A percentile compares a stretch with the other conserved stretches of the same genome.
phyloP scores from a whole-genome alignment of 2,888 invertebrate genomes.

The Frankliniella fusca region DNA sequence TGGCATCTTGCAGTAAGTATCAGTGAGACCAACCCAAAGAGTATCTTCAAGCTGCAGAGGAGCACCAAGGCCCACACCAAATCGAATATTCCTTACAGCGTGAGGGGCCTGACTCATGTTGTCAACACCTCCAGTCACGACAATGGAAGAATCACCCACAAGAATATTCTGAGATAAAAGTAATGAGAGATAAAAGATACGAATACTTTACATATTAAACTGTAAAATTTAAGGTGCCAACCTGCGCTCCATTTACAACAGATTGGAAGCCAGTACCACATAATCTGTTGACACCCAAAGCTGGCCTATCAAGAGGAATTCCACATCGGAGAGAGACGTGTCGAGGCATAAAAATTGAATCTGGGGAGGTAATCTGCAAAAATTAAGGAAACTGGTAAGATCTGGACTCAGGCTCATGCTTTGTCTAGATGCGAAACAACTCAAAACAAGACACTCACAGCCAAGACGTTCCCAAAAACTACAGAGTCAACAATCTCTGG shows the following conservation, averaged over 20 bases:
- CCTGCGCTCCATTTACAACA: slow-evolving; percentile 84
- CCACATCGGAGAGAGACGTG: slow-evolving; percentile 83
- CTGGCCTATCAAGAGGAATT: slow-evolving; percentile 79
- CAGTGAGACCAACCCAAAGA: slow-evolving; percentile 83
- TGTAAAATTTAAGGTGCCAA: slow-evolving; percentile 43
- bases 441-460: slow-evolving; percentile 55
- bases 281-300: slow-evolving; percentile 82
- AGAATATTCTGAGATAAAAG: slow-evolving; percentile 69
- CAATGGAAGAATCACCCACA: slow-evolving; percentile 76
- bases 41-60: slow-evolving; percentile 79
- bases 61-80: slow-evolving; percentile 79
- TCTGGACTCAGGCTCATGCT: too few species aligned
- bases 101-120: slow-evolving; percentile 94
- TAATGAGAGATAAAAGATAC: neutral
- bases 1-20: slow-evolving; percentile 82
- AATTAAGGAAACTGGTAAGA: slow-evolving; percentile 15
- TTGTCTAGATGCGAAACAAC: neutral
- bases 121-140: slow-evolving; percentile 87
- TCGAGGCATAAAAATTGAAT: slow-evolving; percentile 81
- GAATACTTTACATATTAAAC: neutral
- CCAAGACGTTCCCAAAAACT: slow-evolving; percentile 82
- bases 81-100: slow-evolving; percentile 76
- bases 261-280: slow-evolving; percentile 98
- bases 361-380: slow-evolving; percentile 65
- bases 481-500: slow-evolving; percentile 87